Conservation (phyloP, 2,888 invertebrate species). For the Ochropleura leucogaster region DNA sequence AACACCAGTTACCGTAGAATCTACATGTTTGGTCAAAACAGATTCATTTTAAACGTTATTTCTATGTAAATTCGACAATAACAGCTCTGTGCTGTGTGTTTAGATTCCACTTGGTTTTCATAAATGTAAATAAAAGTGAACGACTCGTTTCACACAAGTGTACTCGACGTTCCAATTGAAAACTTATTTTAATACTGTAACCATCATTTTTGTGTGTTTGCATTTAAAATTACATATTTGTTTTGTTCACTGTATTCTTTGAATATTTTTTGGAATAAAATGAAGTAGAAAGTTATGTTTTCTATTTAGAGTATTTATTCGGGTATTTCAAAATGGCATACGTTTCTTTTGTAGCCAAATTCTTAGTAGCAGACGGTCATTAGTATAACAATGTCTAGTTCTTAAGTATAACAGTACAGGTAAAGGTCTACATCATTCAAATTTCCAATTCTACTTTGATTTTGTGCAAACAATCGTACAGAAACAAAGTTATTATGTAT, state of each 20-base stretch:
- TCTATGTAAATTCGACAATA: slow-evolving; percentile 54
- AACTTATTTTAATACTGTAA: slow-evolving; percentile 36
- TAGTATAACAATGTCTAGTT: neutral
- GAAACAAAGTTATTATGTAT: neutral
- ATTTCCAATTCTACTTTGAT: neutral
- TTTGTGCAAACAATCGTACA: neutral
- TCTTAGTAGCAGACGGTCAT: neutral
- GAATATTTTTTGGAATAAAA: neutral
- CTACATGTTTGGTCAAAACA: slow-evolving; percentile 16
- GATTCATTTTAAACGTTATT: slow-evolving; percentile 21
- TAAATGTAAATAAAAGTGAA: slow-evolving; percentile 46
- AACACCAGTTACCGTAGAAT: slow-evolving; percentile 1
- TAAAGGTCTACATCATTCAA: neutral
- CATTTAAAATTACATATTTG: slow-evolving; percentile 1
- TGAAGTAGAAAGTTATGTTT: neutral
- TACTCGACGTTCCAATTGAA: slow-evolving; percentile 20
- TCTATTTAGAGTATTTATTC: neutral
- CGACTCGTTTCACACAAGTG: slow-evolving; percentile 20
- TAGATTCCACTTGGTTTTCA: slow-evolving; percentile 42
- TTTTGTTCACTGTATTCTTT: neutral
- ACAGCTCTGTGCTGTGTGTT: slow-evolving; percentile 26
- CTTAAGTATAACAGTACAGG: slow-evolving; percentile 2
- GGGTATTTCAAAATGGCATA: neutral
- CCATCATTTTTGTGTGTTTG: slow-evolving; percentile 4
- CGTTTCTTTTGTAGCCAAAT: slow-evolving; percentile 3